Evolutionary conservation across 2,888 invertebrate species (phyloP).

Genomic region (Digitonthophagus gazella): DNA sequence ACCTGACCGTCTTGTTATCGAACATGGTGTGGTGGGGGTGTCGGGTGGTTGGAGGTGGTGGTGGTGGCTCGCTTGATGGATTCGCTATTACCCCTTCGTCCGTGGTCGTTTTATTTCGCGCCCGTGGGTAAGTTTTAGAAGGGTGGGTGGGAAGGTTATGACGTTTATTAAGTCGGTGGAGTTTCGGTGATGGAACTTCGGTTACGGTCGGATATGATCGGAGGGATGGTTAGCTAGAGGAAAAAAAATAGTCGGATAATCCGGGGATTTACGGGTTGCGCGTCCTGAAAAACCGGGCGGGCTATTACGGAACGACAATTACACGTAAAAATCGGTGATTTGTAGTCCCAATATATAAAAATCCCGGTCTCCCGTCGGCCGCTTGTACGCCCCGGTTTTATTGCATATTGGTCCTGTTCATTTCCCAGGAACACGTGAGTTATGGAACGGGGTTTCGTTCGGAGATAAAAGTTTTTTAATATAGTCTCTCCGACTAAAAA

Average conservation of each 20-base stretch:
- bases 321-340: background rate
- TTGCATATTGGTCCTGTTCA: conserved; percentile 14
- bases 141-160: background rate
- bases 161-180: background rate
- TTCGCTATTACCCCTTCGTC: background rate
- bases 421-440: background rate
- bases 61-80: background rate
- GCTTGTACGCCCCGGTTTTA: conserved; percentile 6
- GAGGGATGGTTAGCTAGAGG: background rate
- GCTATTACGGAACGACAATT: background rate
- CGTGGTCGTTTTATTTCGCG: background rate
- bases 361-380: background rate
- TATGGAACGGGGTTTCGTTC: background rate
- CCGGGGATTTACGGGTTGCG: background rate
- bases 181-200: background rate
- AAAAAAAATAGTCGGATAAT: background rate
- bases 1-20: conserved; percentile 17
- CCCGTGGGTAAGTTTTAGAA: background rate
- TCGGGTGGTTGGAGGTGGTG: background rate
- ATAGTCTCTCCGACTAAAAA: background rate
- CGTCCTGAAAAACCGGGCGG: background rate
- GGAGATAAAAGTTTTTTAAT: background rate
- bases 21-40: background rate
- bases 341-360: background rate
- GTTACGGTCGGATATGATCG: background rate